phyloP scores from a whole-genome alignment of 2,113 vertebrate species.

The Phrynosoma platyrhinos region DNA sequence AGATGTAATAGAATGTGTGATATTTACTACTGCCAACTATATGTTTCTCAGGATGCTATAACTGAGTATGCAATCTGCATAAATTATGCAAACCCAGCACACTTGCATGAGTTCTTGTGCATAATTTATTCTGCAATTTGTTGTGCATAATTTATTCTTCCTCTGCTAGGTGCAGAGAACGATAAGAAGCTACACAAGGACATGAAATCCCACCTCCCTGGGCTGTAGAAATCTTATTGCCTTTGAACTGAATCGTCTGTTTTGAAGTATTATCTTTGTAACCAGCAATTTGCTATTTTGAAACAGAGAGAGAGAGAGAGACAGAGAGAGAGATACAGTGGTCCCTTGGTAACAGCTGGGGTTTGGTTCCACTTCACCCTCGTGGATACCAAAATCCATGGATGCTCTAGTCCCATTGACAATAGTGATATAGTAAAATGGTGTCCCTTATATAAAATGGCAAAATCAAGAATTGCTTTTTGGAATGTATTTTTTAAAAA shows the following conservation, averaged over 20 bases:
- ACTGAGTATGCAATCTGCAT: neutral
- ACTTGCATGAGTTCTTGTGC: neutral
- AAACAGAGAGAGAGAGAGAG: too few relatives aligned
- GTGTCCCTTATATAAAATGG: too few relatives aligned
- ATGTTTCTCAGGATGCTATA: neutral
- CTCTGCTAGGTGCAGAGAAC: neutral
- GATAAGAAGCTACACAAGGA: neutral
- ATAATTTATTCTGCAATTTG: neutral
- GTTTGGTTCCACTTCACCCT: too few relatives aligned
- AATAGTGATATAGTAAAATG: too few relatives aligned
- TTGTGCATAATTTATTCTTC: neutral
- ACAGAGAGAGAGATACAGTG: too few relatives aligned
- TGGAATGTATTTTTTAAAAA: too few relatives aligned
- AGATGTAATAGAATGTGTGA: neutral
- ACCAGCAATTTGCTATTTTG: neutral
- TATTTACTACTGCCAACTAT: neutral
- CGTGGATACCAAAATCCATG: too few relatives aligned
- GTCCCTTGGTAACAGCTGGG: too few relatives aligned
- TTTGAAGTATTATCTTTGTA: neutral
- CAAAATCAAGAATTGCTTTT: too few relatives aligned
- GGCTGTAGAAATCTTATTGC: neutral
- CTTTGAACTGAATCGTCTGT: neutral
- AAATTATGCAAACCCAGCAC: neutral
- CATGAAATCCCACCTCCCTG: too few relatives aligned
- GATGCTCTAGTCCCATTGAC: too few relatives aligned